A percentile compares a stretch with the other conserved stretches of the same genome.
Conservation (phyloP, 2,113 vertebrate species). For the Lethenteron camtschaticum region DNA sequence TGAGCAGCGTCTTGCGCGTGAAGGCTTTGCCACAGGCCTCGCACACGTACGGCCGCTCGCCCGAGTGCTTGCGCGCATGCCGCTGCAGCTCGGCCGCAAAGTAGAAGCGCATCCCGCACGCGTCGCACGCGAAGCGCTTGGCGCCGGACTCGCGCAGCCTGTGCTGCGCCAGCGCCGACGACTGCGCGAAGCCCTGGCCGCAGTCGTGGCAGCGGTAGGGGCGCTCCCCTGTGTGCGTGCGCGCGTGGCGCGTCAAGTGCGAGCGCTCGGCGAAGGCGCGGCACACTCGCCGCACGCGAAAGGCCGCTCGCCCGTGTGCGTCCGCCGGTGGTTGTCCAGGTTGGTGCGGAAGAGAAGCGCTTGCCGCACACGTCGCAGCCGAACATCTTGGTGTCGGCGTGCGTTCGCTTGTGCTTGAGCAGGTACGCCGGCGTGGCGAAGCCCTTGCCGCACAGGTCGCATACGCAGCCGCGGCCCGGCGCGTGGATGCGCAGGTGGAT, state of each 20-base stretch:
- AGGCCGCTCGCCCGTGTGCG: slow-evolving; percentile 2
- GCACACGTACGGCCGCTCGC: slow-evolving; percentile 2
- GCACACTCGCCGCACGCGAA: neutral
- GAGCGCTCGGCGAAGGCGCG: slow-evolving; percentile 1
- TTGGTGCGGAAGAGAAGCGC: slow-evolving; percentile 3
- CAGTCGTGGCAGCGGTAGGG: slow-evolving; percentile 2
- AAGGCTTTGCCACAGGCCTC: slow-evolving; percentile 5
- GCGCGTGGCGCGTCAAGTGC: neutral
- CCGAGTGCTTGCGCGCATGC: slow-evolving; percentile 4
- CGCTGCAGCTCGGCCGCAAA: neutral
- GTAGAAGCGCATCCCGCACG: neutral
- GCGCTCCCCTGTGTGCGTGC: neutral
- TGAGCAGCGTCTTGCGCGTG: slow-evolving; percentile 1
- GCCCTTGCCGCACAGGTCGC: neutral
- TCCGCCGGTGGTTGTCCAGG: slow-evolving; percentile 2
- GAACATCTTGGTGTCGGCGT: neutral
- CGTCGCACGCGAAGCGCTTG: neutral
- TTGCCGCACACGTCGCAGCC: slow-evolving; percentile 2
- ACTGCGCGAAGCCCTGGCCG: slow-evolving; percentile 1
- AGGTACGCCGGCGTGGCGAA: neutral
- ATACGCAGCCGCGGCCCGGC: neutral
- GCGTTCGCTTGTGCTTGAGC: slow-evolving; percentile 3
- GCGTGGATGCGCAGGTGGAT: neutral
- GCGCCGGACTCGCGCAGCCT: slow-evolving; percentile 1
- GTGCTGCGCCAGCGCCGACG: slow-evolving; percentile 4